phyloP scores from a whole-genome alignment of 1,140 invertebrate genomes.

The Lepidurus arcticus region DNA sequence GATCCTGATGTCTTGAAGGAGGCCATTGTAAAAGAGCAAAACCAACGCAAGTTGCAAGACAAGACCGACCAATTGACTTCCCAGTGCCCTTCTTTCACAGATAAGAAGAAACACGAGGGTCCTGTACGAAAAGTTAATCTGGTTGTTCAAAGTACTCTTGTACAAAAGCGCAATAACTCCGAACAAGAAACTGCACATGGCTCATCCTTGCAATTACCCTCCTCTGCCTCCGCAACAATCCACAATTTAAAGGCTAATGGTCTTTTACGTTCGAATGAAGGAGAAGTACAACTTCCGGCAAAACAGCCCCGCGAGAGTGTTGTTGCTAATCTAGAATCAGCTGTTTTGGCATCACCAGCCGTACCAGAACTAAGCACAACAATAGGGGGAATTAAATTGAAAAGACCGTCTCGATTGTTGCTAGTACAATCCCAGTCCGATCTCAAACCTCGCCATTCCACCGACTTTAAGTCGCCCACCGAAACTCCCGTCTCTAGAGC shows the following conservation, averaged over 20 bases:
- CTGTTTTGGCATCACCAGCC: too few relatives aligned
- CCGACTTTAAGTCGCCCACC: not conserved
- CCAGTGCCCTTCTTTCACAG: not conserved
- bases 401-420: not conserved
- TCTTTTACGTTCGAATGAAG: not conserved
- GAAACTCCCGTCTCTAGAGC: not conserved
- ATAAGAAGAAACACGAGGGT: not conserved
- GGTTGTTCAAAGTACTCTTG: not conserved
- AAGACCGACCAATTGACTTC: not conserved
- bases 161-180: not conserved
- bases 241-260: not conserved
- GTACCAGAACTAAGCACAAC: not conserved
- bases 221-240: not conserved
- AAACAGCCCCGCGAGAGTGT: not conserved
- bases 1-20: slow-evolving; percentile 6
- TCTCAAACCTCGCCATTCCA: not conserved
- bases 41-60: not conserved
- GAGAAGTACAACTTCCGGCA: not conserved
- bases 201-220: not conserved
- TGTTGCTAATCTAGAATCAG: not conserved
- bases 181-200: not conserved
- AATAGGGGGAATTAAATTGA: not conserved
- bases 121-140: not conserved
- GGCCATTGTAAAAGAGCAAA: slow-evolving; percentile 3
- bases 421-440: not conserved